A percentile compares a stretch with the other conserved stretches of the same genome.
These are phyloP conservation scores for Triplophysa bombifrons DNA, from an alignment of 2,797 vertebrate species.

Conservation along the genomic window DNA sequence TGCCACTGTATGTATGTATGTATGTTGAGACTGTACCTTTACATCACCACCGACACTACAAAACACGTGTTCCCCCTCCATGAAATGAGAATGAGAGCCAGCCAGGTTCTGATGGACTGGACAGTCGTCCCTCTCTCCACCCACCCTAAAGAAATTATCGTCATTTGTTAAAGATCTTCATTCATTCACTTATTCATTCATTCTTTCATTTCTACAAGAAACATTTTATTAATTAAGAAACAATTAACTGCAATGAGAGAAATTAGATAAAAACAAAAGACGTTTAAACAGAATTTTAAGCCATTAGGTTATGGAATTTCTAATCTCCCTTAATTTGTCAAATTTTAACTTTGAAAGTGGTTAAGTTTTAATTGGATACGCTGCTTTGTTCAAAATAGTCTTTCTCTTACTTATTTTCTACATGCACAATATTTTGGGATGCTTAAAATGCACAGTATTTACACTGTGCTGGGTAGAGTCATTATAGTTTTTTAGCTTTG, in stretches of 20 bases:
- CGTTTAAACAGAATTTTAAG: too few species aligned
- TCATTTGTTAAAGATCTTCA: not conserved
- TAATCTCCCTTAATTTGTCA: too few species aligned
- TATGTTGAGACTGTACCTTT: conserved; percentile 69
- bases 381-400: too few species aligned
- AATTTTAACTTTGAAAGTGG: not conserved
- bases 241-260: too few species aligned
- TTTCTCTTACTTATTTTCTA: too few species aligned
- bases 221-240: not conserved
- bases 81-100: not conserved
- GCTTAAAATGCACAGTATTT: too few species aligned
- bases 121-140: conserved; percentile 52
- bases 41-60: conserved; percentile 7
- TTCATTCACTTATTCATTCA: conserved; percentile 49
- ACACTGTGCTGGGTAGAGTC: too few species aligned
- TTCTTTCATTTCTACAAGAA: conserved; percentile 35
- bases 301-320: too few species aligned
- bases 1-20: conserved; percentile 82
- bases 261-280: too few species aligned
- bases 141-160: not conserved
- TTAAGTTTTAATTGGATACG: too few species aligned
- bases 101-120: conserved; percentile 47
- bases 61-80: not conserved
- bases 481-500: too few species aligned
- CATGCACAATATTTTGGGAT: too few species aligned